These are phyloP conservation scores for Microctenopoma lineatum DNA, from an alignment of 2,797 vertebrate genomes.

Conservation along the genomic window DNA sequence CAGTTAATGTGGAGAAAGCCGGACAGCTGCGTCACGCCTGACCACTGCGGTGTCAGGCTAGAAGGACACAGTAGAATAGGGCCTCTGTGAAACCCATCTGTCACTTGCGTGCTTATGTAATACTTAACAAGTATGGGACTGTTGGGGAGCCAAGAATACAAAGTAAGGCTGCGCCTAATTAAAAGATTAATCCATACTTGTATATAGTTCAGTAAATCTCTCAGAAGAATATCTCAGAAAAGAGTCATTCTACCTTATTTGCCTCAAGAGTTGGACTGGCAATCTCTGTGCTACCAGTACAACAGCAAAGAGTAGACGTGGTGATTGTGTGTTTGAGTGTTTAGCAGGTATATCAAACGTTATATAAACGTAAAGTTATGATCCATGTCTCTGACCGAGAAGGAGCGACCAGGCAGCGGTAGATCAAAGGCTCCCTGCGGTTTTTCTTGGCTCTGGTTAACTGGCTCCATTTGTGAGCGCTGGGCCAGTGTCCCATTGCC, in stretches of 20 bases:
- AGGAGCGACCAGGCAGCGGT: constrained; percentile 9
- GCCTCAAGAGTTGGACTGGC: no score
- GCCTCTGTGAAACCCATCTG: constrained; percentile 63
- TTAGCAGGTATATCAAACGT: no score
- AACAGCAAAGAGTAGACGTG: not conserved
- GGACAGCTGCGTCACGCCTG: constrained; percentile 76
- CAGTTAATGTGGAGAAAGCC: constrained; percentile 62
- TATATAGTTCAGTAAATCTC: not conserved
- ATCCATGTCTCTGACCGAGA: constrained; percentile 8
- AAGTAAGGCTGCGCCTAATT: constrained; percentile 25
- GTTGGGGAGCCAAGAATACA: constrained; percentile 47
- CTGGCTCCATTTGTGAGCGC: constrained; percentile 55
- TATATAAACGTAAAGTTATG: constrained; percentile 10
- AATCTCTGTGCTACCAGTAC: no score
- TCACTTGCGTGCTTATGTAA: constrained; percentile 69
- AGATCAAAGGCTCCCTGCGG: constrained; percentile 59
- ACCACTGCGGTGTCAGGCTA: constrained; percentile 31
- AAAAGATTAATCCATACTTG: constrained; percentile 4
- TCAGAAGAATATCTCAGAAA: not conserved
- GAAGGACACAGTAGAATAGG: constrained; percentile 65
- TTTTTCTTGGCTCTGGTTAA: constrained; percentile 67
- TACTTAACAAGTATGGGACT: constrained; percentile 47
- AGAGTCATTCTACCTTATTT: no score
- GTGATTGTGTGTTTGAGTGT: no score
- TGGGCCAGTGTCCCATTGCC: constrained; percentile 45